Conservation (phyloP, 2,113 vertebrate genomes). For the Platanista minor region DNA sequence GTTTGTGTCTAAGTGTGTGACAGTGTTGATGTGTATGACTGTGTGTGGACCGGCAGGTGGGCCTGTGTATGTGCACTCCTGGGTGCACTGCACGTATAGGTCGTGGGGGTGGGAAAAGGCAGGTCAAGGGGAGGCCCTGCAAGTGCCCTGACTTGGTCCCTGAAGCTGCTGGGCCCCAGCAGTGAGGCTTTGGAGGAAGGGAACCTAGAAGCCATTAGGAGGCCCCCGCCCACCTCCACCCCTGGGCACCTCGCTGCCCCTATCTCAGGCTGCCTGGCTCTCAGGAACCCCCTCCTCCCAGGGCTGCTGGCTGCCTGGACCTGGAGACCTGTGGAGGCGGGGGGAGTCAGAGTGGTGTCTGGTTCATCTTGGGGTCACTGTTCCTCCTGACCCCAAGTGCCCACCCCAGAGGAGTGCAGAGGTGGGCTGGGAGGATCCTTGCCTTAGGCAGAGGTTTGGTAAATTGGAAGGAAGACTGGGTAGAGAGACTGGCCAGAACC, state of each 20-base stretch:
- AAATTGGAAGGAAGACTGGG: background rate
- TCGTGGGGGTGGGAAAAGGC: background rate
- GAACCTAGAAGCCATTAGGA: background rate
- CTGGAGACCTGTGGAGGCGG: background rate
- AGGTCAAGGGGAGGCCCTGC: background rate
- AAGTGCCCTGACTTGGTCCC: background rate
- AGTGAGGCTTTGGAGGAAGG: background rate
- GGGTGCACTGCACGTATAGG: background rate
- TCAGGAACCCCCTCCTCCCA: background rate
- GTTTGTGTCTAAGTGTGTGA: background rate
- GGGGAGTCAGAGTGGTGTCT: background rate
- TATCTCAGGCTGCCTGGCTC: background rate
- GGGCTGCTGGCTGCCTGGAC: background rate
- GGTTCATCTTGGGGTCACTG: background rate
- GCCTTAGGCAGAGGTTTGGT: background rate
- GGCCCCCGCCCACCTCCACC: rapidly evolving
- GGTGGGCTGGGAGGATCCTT: background rate
- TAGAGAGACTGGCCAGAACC: too few relatives aligned
- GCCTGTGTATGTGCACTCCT: background rate
- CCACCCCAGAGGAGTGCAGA: background rate
- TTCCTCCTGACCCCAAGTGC: background rate
- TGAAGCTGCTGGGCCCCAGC: background rate
- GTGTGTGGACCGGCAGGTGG: background rate
- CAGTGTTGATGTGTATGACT: too few relatives aligned
- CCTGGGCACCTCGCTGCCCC: background rate